These are phyloP conservation scores for Phorcus lineatus DNA, from an alignment of 2,888 invertebrate species.

Conservation along the genomic window DNA sequence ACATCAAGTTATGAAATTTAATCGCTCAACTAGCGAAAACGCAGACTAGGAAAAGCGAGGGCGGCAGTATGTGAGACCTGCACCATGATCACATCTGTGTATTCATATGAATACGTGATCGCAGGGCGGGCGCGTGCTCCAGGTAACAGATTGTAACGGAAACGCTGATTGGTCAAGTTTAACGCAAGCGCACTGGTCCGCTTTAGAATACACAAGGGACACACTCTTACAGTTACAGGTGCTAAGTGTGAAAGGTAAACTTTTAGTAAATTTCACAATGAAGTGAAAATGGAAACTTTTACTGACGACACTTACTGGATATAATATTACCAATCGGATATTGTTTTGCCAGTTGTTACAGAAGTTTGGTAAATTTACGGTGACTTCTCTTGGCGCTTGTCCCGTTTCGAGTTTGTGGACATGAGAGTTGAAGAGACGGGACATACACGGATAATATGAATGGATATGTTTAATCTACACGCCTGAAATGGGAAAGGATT, in stretches of 20 bases:
- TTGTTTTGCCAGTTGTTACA: neutral
- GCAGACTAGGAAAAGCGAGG: neutral
- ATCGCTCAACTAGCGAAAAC: neutral
- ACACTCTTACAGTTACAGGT: slow-evolving; percentile 19
- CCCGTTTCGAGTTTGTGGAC: neutral
- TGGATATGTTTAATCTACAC: neutral
- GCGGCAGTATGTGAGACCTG: neutral
- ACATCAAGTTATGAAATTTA: neutral
- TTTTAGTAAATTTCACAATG: neutral
- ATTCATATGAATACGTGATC: slow-evolving; percentile 1
- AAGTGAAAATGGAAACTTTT: slow-evolving; percentile 10
- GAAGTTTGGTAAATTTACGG: neutral
- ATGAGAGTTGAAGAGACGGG: neutral
- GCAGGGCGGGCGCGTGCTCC: neutral
- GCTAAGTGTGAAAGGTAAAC: slow-evolving; percentile 14
- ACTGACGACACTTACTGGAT: neutral
- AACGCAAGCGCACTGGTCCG: neutral
- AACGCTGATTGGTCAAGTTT: neutral
- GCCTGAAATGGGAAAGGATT: slow-evolving; percentile 62
- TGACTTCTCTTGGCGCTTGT: neutral
- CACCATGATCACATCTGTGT: neutral
- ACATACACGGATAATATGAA: neutral
- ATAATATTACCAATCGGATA: neutral
- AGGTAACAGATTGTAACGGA: slow-evolving; percentile 22
- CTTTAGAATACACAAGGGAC: slow-evolving; percentile 10